Evolutionary conservation across 2,888 invertebrate genomes (phyloP).

Genomic region (Smittia aterrima): DNA sequence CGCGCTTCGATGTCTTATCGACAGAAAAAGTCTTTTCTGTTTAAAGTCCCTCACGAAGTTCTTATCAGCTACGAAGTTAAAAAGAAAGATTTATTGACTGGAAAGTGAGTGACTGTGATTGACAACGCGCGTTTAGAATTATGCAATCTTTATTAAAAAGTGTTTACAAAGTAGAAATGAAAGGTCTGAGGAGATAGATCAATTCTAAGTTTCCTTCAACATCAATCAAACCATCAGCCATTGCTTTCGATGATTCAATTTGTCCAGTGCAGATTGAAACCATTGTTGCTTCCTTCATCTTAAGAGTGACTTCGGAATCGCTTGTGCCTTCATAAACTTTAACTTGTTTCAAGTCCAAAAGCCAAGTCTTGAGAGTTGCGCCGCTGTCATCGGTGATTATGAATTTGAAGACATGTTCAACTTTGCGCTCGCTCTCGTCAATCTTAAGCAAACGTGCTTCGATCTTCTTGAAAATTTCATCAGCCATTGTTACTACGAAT

Average conservation of each 20-base stretch:
- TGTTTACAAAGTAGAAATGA: not conserved
- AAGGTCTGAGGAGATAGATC: conserved; percentile 12
- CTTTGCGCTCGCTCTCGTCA: conserved; percentile 42
- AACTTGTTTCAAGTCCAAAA: conserved; percentile 43
- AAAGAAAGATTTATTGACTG: conserved; percentile 3
- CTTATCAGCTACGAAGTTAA: not conserved
- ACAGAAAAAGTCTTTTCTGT: not conserved
- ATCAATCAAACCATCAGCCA: conserved; percentile 43
- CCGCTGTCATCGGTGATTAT: conserved; percentile 43
- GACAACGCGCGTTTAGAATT: not conserved
- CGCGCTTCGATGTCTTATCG: not conserved
- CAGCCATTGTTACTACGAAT: conserved; percentile 42
- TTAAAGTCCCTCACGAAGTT: not conserved
- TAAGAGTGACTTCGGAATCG: conserved; percentile 43
- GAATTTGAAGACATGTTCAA: conserved; percentile 43
- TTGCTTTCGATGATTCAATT: conserved; percentile 42
- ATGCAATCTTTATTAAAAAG: not conserved
- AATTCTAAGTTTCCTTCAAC: conserved; percentile 43
- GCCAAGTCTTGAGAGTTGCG: conserved; percentile 43
- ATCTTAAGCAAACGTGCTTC: conserved; percentile 43
- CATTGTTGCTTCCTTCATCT: conserved; percentile 43
- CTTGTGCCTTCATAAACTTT: conserved; percentile 41
- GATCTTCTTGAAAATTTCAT: conserved; percentile 43
- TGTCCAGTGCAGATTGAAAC: conserved; percentile 42
- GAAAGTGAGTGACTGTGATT: not conserved